Base-by-base conservation (phyloP, 2,113 vertebrate genomes). In the Panurus biarmicus region DNA sequence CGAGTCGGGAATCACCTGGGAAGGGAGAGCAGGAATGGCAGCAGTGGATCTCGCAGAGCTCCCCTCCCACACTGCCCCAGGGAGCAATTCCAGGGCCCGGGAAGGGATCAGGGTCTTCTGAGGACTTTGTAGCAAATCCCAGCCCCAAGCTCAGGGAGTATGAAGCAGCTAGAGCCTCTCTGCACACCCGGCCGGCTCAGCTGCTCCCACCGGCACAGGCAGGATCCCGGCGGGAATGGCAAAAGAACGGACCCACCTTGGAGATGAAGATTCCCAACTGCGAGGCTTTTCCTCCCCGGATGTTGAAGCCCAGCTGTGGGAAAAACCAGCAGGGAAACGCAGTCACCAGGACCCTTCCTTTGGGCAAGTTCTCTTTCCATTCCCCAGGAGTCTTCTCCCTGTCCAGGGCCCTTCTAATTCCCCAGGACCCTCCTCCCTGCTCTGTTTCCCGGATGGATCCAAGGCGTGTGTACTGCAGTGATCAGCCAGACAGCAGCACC, bases 181-280 rank as follows among this genome's bases (percentile, higher is more conserved):
- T 2, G 47, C 51, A 38, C 45, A 2, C 40, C 80, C 54, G 3
- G 64, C 60, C 6, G 16, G 64, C 95, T 81, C 87, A 20, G 70
- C 47, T 50, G 51, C 53, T 57, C 60, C 75, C 76, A 26, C 10
- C 16, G 25, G 47, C 40, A 38, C 33, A 16, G 58, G 28, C 24
- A 24, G 29, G 29, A 14, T 12, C 19, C 3, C 0, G 42, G 21
- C 12, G 1, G 70, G 40, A 33, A 9, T 0, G 10, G 51, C 25
- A 26, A 50, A 29, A 57, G 86, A 57, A 82, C 7, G 14, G 54
- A 97, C 96, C 13, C 56, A 99, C 99, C 98, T 99, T 99, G 26
- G 99, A 99, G 94, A 99, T 99, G 96, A 99, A 99, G 97, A 99
- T 99, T 28, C 99, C 99, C 85, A 99, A 93, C 96, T 99, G 99